Evolutionary conservation across 2,888 invertebrate genomes (phyloP), one percentile per base, ranked within the genome.

Genomic region (Diloba caeruleocephala): DNA sequence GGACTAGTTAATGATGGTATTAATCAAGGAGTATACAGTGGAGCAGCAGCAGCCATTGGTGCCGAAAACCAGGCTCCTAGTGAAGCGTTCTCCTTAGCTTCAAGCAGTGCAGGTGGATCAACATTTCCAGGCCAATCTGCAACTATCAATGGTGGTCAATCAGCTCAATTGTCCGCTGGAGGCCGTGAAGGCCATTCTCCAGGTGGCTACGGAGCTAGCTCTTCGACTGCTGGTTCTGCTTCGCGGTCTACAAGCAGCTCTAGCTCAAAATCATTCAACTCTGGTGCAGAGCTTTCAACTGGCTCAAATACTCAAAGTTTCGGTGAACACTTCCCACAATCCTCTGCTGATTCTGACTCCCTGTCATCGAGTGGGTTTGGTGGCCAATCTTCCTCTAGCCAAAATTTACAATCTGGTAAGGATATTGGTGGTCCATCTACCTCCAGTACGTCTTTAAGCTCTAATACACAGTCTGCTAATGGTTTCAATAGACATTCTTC

Each of bases 11-110:
- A 79, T 41, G 74, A 78, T 34, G 87, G 88, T 1, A 39, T 59
- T 2, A 73, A 74, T 21, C 81, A 80, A 28, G 85, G 87, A 39
- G 80, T 89, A 0, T 88, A 84, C 45, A 88, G 85, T 48, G 72
- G 72, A 14, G 74, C 72, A 14, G 52, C 71, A 26, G 72, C 84
- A 6, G 73, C 81, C n/a, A 70, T 71, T 1, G 77, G 74, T 17
- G 75, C 68, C 21, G 74, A 61, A 1, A 44, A 45, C 12, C 59
- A 64, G 28, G 51, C 58, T 28, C 38, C 67, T 10, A 82, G 85
- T 37, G 79, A 82, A 71, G 87, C 88, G 0, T 74, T 82, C 37
- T 83, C 85, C 0, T 42, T 87, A 25, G 76, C 76, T 12, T 71
- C 81, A 23, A 48, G 52, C 9, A 53, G 42, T n/a, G 52, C 48